Evolutionary conservation across 2,888 invertebrate species (phyloP).

Genomic region (Gastrophysa polygoni): DNA sequence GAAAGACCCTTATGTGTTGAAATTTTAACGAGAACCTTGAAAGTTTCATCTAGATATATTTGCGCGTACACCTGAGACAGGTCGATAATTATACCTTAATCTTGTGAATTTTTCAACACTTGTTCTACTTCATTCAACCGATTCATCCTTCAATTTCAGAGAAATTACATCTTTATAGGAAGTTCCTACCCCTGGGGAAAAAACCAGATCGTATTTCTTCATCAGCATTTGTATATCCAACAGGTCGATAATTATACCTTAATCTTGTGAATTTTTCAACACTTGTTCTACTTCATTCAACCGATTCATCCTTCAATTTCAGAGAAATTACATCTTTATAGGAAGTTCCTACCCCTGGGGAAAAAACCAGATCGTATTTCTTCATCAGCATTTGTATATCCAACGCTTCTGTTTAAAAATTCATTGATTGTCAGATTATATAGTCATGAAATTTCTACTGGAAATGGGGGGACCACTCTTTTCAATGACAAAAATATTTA

Average conservation of each 20-base stretch:
- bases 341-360: no score
- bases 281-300: constrained; percentile 20
- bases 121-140: constrained; percentile 20
- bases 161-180: no score
- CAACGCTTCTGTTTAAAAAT: neutral
- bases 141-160: constrained; percentile 25
- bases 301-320: constrained; percentile 22
- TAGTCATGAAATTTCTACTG: constrained; percentile 3
- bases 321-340: no score
- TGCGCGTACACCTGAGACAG: neutral
- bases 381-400: no score
- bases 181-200: no score
- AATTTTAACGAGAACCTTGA: no score
- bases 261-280: constrained; percentile 14
- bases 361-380: no score
- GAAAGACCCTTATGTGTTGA: neutral
- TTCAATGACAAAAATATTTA: constrained; percentile 5
- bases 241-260: constrained; percentile 10
- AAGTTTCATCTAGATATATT: no score
- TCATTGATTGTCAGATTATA: neutral
- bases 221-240: neutral
- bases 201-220: no score
- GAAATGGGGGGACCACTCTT: constrained; percentile 1
- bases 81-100: constrained; percentile 11
- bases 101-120: constrained; percentile 14